These are phyloP conservation scores for Zaprionus lineosus DNA, from an alignment of 2,888 invertebrate species.

Conservation along the genomic window DNA sequence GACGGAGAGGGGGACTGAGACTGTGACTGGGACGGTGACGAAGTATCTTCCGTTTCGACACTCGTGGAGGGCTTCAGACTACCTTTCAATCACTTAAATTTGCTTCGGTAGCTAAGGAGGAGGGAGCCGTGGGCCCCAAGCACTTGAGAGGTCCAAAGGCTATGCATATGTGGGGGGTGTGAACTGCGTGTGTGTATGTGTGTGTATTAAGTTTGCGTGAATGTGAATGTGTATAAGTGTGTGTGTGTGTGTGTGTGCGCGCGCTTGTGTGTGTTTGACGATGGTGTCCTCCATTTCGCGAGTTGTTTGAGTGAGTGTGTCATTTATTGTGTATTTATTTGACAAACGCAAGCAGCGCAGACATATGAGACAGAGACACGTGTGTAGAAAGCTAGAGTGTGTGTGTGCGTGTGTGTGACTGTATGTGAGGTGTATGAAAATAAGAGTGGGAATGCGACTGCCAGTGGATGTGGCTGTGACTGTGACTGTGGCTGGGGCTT, in stretches of 20 bases:
- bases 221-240: neutral
- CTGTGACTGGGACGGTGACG: too few species aligned
- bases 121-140: slow-evolving; percentile 24
- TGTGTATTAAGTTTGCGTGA: neutral
- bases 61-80: slow-evolving; percentile 23
- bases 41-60: slow-evolving; percentile 1
- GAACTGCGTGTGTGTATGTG: slow-evolving; percentile 9
- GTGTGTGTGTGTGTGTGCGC: neutral
- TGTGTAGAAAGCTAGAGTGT: too few species aligned
- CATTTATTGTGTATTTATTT: slow-evolving; percentile 71
- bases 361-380: slow-evolving; percentile 39
- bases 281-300: slow-evolving; percentile 31
- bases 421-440: too few species aligned
- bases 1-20: too few species aligned
- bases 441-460: too few species aligned
- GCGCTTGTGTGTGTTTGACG: slow-evolving; percentile 5
- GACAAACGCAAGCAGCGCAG: slow-evolving; percentile 58
- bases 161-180: slow-evolving; percentile 5
- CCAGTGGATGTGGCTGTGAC: too few species aligned
- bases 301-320: slow-evolving; percentile 59
- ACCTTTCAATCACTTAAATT: slow-evolving; percentile 63
- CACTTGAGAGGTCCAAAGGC: slow-evolving; percentile 50
- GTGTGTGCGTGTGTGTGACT: too few species aligned
- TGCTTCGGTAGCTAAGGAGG: slow-evolving; percentile 24
- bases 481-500: neutral